phyloP scores from a whole-genome alignment of 2,113 vertebrate species.

The Blennius ocellaris region DNA sequence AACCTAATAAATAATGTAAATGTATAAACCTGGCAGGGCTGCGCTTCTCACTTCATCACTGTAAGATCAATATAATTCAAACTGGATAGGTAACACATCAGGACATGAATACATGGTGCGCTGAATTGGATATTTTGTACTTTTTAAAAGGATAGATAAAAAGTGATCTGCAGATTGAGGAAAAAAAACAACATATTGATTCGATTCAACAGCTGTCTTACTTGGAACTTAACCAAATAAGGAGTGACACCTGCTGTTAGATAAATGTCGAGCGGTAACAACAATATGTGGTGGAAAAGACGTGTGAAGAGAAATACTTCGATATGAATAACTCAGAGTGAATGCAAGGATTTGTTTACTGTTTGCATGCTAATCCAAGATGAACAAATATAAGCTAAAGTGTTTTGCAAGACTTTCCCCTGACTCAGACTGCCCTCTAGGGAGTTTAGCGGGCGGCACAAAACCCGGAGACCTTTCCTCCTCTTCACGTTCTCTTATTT shows the following conservation, averaged over 20 bases:
- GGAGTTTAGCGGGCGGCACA: slow-evolving; percentile 17
- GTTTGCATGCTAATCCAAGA: slow-evolving; percentile 12
- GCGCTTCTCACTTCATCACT: too few species aligned
- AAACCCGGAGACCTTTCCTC: slow-evolving; percentile 7
- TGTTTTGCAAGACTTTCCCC: slow-evolving; percentile 32
- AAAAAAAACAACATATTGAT: background rate
- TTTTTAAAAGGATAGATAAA: too few species aligned
- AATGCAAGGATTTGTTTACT: background rate
- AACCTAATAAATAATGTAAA: too few species aligned
- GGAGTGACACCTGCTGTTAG: too few species aligned
- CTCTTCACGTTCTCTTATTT: slow-evolving; percentile 4
- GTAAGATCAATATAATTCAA: too few species aligned
- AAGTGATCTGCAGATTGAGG: background rate
- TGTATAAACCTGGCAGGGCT: too few species aligned
- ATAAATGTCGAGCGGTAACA: background rate
- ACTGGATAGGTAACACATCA: too few species aligned
- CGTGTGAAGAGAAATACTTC: background rate
- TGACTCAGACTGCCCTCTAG: slow-evolving; percentile 47
- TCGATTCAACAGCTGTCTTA: too few species aligned
- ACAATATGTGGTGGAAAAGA: background rate
- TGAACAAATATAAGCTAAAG: slow-evolving; percentile 20
- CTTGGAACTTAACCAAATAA: too few species aligned
- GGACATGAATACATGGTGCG: too few species aligned
- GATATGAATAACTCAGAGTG: background rate
- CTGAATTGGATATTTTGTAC: too few species aligned